Conservation (phyloP, 2,113 vertebrate species). For the Dryoscopus gambensis region DNA sequence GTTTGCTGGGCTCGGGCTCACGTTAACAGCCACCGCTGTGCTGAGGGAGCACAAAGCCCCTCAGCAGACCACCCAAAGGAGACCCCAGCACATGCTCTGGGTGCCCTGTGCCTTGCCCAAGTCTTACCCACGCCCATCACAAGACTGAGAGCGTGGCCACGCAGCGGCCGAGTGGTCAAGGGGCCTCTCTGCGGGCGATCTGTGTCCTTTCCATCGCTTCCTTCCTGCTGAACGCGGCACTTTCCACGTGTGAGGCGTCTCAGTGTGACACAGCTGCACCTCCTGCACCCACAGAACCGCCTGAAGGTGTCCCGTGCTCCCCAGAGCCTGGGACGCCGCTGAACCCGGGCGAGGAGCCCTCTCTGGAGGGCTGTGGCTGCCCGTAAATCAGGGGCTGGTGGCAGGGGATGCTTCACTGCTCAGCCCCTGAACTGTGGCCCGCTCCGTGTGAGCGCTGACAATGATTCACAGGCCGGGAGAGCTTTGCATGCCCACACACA, state of each 20-base stretch:
- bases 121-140: background rate
- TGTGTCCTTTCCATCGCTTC: background rate
- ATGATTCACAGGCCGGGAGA: constrained; percentile 57
- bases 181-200: background rate
- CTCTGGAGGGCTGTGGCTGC: background rate
- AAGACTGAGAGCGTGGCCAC: accelerated
- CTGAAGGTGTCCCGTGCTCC: accelerated
- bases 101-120: background rate
- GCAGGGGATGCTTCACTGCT: constrained; percentile 37
- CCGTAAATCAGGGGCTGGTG: accelerated
- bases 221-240: background rate
- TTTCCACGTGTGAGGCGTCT: accelerated
- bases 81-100: background rate
- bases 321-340: background rate
- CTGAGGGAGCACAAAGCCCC: background rate
- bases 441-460: background rate
- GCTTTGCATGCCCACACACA: background rate
- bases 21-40: background rate
- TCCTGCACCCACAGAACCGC: background rate
- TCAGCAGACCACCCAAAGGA: background rate
- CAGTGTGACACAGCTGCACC: background rate
- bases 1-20: background rate
- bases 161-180: background rate
- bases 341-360: accelerated
- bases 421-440: constrained; percentile 53